phyloP scores from a whole-genome alignment of 2,113 vertebrate genomes.

The Myocastor coypus region DNA sequence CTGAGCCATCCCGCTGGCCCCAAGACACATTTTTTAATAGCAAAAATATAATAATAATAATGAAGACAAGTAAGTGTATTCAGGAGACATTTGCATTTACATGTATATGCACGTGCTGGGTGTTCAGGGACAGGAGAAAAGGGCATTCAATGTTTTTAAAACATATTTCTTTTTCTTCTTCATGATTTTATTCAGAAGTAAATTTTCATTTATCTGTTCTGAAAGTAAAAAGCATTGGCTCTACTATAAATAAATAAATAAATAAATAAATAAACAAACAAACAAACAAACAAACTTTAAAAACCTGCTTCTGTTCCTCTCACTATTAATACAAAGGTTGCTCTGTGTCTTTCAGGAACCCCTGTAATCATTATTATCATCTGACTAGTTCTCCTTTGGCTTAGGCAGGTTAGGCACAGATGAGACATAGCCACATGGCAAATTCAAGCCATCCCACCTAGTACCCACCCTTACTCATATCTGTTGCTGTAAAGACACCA shows the following conservation, averaged over 20 bases:
- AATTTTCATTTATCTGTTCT: neutral
- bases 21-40: no score
- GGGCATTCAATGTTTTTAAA: neutral
- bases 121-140: neutral
- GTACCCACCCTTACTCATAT: neutral
- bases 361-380: rapidly evolving
- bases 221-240: neutral
- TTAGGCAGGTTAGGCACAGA: no score
- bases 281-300: no score
- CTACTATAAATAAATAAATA: neutral
- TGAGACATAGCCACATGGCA: neutral
- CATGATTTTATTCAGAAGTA: conserved; percentile 25
- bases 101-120: no score
- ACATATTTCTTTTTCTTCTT: neutral
- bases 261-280: no score
- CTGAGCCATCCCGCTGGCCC: no score
- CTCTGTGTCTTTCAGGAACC: neutral
- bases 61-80: neutral
- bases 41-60: neutral
- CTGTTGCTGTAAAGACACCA: neutral
- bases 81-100: neutral
- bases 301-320: neutral
- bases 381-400: rapidly evolving
- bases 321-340: neutral
- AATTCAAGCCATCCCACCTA: neutral